Evolutionary conservation across 2,113 vertebrate species (phyloP), one percentile per base, ranked within the genome.

Genomic region (Odocoileus virginianus): DNA sequence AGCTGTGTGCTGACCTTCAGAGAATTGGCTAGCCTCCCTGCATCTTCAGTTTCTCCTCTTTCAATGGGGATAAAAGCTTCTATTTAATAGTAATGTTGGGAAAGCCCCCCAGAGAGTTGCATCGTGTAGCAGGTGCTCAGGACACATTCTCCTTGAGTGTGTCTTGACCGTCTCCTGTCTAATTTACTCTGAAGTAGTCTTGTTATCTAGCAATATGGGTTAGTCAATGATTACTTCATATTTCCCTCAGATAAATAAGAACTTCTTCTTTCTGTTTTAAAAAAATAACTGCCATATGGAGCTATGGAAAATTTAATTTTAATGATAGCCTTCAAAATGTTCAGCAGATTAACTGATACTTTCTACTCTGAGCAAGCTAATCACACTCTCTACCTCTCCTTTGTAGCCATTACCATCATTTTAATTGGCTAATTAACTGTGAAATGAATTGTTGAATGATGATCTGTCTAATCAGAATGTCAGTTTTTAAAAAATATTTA

Each of bases 371-470:
- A 71, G 36, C 33, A 71, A 52, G 15, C 47, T 95, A 91, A 74
- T 83, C 76, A 57, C 27, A 25, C 7, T 81, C 61, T 92, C 33
- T 84, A 10, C 50, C 40, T 74, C 61, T 61, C 23, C 9, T 83
- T 43, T 27, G 52, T 36, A 97, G n/a, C 50, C 91, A 91, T 97
- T 71, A 91, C 91, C 7, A 33, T 36, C 43, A 23, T 40, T 95
- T 92, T 96, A 96, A 94, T 83, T 97, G 82, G 82, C 55, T 87
- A 60, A 92, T 91, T 93, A 91, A 97, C 84, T 95, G 54, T 92
- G 61, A 52, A 85, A 81, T 94, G 60, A 88, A 88, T 97, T 95
- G 85, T 96, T 95, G 89, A 76, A 92, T 55, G 40, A 84, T 54
- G 61, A 71, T 87, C 71, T 58, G 30, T 33, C 30, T 61, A 88